A percentile compares a stretch with the other conserved stretches of the same genome.
phyloP scores from a whole-genome alignment of 2,888 invertebrate genomes.

The Agriopis marginaria region DNA sequence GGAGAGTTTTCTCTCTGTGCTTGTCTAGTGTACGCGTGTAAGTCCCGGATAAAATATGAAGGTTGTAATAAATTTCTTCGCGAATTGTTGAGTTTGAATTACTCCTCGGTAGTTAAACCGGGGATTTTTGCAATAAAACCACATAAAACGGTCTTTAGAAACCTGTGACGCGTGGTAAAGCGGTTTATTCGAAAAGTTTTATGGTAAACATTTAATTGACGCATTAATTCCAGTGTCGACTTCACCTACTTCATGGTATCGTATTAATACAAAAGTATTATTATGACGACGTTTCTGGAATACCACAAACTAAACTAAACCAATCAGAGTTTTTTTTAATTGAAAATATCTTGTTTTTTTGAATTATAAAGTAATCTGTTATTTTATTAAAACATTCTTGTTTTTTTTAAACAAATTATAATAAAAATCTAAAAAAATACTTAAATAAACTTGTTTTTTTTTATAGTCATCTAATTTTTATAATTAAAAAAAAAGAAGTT shows the following conservation, averaged over 20 bases:
- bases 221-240: background rate
- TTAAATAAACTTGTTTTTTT: no score
- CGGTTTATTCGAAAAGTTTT: slow-evolving; percentile 16
- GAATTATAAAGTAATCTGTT: no score
- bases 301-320: no score
- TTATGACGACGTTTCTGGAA: no score
- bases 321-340: no score
- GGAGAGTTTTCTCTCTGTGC: background rate
- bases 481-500: no score
- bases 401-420: no score
- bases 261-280: no score
- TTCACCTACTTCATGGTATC: background rate
- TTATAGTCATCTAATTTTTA: no score
- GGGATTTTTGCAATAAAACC: slow-evolving; percentile 34
- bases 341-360: no score
- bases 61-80: slow-evolving; percentile 46
- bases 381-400: no score
- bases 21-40: background rate
- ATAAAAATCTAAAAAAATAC: no score
- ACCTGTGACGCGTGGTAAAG: slow-evolving; percentile 9
- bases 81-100: slow-evolving; percentile 49
- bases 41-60: slow-evolving; percentile 44
- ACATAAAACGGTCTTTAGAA: slow-evolving; percentile 30
- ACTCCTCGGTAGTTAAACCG: slow-evolving; percentile 37
- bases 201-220: slow-evolving; percentile 14